A percentile compares a stretch with the other conserved stretches of the same genome.
Conservation (phyloP, 2,888 invertebrate species). For the Diachrysia chrysitis region DNA sequence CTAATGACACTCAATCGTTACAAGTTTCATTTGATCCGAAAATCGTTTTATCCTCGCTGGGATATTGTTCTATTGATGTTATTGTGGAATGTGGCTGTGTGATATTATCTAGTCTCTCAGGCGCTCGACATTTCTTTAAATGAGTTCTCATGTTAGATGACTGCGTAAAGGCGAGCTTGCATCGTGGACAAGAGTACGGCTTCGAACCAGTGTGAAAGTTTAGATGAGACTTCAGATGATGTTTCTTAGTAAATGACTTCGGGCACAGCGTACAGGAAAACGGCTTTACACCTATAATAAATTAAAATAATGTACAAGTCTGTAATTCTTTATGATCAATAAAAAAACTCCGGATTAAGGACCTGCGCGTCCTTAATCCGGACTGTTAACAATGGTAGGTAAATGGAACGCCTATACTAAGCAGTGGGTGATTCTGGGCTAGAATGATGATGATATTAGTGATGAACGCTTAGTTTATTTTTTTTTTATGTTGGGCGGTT, state of each 20-base stretch:
- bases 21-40: no score
- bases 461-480: no score
- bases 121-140: conserved; percentile 92
- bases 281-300: conserved; percentile 92
- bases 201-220: conserved; percentile 96
- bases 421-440: no score
- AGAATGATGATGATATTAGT: no score
- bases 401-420: no score
- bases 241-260: conserved; percentile 96
- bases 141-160: conserved; percentile 96
- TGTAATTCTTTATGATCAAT: no score
- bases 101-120: conserved; percentile 46
- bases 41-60: background rate
- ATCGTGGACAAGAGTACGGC: conserved; percentile 91
- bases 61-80: background rate
- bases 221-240: conserved; percentile 95
- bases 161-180: conserved; percentile 94
- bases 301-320: no score
- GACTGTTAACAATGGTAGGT: no score
- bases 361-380: no score
- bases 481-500: no score
- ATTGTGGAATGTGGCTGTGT: conserved; percentile 10
- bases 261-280: conserved; percentile 91
- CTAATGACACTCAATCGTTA: no score
- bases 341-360: no score